Evolutionary conservation across 2,888 invertebrate genomes (phyloP), one percentile per base, ranked within the genome.

Genomic region (Ectemnius lituratus): DNA sequence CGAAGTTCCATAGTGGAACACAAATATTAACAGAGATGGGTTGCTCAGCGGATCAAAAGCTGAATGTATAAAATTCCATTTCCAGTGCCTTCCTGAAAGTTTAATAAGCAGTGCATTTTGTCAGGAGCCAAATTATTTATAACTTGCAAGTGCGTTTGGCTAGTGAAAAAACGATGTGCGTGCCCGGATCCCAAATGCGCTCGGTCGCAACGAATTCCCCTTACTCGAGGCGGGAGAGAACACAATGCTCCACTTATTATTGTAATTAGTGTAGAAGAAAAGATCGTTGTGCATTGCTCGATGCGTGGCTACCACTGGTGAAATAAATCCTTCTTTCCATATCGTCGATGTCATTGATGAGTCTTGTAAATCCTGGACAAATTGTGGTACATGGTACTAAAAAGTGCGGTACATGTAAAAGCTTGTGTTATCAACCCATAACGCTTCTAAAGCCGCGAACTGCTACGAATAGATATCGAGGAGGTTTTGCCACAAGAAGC

Each of bases 381-480:
- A 79, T 77, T 76, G 74, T 69, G 75, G 67, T 80, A 81, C 81
- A 74, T 81, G 79, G 79, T 76, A 4, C 46, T 18, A 28, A 61
- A 52, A 28, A n/a, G 56, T 47, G 46, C 20, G 46, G 62, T 52
- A 20, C 23, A 4, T 13, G 49, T 56, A 47, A 28, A 27, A 67
- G 67, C 64, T 75, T 67, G 71, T 72, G 68, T 64, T 73, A 76
- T 69, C 70, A 76, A 74, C 2, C 71, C 70, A 75, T 81, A 82
- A 84, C 80, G 75, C 78, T 82, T 79, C 79, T 83, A 81, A 86
- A 85, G 81, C 84, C 78, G 62, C 71, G 79, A 76, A 75, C 83
- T 75, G 84, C 75, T 75, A 63, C 84, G 86, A 88, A 87, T 87
- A 87, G 87, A 87, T 86, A 86, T 86, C 80, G 75, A 58, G 79